Percentiles rank a stretch among this genome's conserved stretches.
Conservation (phyloP, 2,888 invertebrate species). For the Amblyjoppa proteus region DNA sequence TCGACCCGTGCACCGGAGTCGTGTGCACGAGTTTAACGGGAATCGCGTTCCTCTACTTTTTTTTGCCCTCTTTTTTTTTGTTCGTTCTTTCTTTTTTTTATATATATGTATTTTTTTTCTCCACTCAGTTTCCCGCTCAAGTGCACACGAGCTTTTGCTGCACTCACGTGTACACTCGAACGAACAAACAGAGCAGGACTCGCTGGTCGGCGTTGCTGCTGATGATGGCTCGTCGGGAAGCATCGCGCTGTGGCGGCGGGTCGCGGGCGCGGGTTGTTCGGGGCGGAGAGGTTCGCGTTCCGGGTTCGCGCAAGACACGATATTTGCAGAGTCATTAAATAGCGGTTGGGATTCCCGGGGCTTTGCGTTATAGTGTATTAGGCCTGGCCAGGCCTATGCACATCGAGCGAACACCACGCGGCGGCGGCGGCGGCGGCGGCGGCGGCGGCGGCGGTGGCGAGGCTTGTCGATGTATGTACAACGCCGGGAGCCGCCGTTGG, state of each 20-base stretch:
- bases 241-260: slow-evolving; percentile 26
- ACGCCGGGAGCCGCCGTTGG: neutral
- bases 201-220: slow-evolving; percentile 30
- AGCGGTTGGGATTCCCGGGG: slow-evolving; percentile 78
- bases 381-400: slow-evolving; percentile 30
- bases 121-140: slow-evolving; percentile 38
- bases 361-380: slow-evolving; percentile 63
- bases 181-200: slow-evolving; percentile 49
- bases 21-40: neutral
- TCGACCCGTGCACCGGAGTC: neutral
- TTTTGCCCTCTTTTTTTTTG: slow-evolving; percentile 17
- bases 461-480: slow-evolving; percentile 41
- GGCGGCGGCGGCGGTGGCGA: neutral
- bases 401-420: slow-evolving; percentile 22
- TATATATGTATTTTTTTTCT: neutral
- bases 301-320: slow-evolving; percentile 72
- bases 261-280: slow-evolving; percentile 28
- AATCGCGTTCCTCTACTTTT: neutral
- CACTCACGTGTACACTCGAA: slow-evolving; percentile 49
- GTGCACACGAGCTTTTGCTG: slow-evolving; percentile 44
- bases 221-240: slow-evolving; percentile 41
- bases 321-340: slow-evolving; percentile 82
- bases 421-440: too few relatives aligned
- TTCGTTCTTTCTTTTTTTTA: neutral
- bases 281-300: slow-evolving; percentile 52